phyloP scores from a whole-genome alignment of 1,140 invertebrate genomes.

The Pararge aegeria region DNA sequence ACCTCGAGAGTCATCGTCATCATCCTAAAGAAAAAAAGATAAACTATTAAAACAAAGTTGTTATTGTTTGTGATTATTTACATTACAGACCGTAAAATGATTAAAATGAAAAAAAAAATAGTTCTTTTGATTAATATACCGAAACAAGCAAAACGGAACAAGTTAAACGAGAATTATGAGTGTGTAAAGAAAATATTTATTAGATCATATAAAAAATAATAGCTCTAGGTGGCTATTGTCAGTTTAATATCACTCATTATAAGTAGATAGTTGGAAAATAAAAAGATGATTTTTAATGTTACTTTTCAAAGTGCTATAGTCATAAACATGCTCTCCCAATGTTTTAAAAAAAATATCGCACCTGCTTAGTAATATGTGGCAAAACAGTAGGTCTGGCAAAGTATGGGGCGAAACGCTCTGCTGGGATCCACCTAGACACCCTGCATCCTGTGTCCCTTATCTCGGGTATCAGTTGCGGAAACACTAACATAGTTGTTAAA shows the following conservation, averaged over 20 bases:
- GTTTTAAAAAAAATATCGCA: constrained; percentile 37
- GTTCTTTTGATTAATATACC: no score
- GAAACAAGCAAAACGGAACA: no score
- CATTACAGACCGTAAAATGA: neutral
- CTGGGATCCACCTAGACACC: constrained; percentile 59
- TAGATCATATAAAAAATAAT: no score
- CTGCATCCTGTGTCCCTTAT: constrained; percentile 52
- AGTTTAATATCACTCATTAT: no score
- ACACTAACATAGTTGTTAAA: constrained; percentile 59
- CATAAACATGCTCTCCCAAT: no score
- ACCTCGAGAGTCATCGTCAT: constrained; percentile 61
- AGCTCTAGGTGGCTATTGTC: no score
- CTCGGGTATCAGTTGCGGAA: constrained; percentile 61
- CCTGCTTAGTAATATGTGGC: constrained; percentile 55
- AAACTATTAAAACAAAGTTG: constrained; percentile 4
- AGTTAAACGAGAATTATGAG: no score
- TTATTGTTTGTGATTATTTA: neutral
- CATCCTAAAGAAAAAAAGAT: constrained; percentile 40
- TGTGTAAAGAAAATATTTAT: no score
- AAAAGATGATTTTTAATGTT: no score
- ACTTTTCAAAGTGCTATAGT: no score
- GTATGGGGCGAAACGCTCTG: constrained; percentile 65
- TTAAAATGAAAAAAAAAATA: neutral
- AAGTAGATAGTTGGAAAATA: no score
- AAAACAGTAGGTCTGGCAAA: constrained; percentile 51